A percentile compares a stretch with the other conserved stretches of the same genome.
These are phyloP conservation scores for Lycaena phlaeas DNA, from an alignment of 2,888 invertebrate genomes.

Conservation along the genomic window DNA sequence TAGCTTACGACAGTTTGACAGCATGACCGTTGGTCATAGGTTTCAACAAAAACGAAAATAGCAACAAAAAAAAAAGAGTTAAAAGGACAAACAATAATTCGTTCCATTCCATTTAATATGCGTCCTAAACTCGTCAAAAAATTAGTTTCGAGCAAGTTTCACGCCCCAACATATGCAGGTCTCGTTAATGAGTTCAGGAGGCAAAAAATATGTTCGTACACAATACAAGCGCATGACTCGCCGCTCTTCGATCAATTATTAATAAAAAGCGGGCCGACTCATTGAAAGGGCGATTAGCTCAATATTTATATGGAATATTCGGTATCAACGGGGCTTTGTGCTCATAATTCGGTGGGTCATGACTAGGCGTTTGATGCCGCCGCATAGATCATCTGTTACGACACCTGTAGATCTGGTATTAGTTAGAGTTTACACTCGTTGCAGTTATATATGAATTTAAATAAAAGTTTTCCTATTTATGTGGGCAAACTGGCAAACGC, in stretches of 20 bases:
- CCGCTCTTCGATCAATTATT: constrained; percentile 68
- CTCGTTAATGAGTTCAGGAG: constrained; percentile 61
- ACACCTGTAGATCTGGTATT: constrained; percentile 6
- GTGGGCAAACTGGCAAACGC: too few species aligned
- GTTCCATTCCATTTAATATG: constrained; percentile 47
- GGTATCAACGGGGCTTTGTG: constrained; percentile 73
- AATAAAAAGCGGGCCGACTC: constrained; percentile 72
- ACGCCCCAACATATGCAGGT: constrained; percentile 48
- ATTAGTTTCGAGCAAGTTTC: constrained; percentile 50
- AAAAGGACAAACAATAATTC: constrained; percentile 47
- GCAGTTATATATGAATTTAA: not conserved
- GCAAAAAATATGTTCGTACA: constrained; percentile 64
- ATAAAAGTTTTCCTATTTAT: too few species aligned
- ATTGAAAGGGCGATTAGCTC: constrained; percentile 74
- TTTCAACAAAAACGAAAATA: too few species aligned
- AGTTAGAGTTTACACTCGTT: not conserved
- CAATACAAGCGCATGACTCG: constrained; percentile 70
- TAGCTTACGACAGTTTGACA: too few species aligned
- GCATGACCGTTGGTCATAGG: too few species aligned
- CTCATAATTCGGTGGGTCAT: constrained; percentile 68
- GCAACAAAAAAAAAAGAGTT: constrained; percentile 25
- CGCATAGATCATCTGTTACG: constrained; percentile 50
- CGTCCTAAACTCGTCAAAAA: constrained; percentile 45
- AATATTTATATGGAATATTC: constrained; percentile 74
- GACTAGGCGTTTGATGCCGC: constrained; percentile 61